Evolutionary conservation across 2,888 invertebrate species (phyloP), one percentile per base, ranked within the genome.

Genomic region (Steinernema carpocapsae): DNA sequence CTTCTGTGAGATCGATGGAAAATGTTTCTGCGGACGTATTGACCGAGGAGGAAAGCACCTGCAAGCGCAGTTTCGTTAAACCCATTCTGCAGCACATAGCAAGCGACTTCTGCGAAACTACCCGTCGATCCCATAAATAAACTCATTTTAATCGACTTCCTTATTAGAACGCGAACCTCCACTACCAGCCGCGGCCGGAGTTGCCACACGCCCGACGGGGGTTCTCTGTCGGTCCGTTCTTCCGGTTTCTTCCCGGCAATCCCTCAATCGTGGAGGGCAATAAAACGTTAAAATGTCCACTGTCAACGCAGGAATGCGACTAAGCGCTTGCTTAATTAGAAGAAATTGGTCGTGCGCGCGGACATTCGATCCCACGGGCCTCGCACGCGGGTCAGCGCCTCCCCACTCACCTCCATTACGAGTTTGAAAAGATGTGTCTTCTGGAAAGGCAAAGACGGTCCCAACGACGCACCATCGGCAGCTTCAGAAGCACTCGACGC

Each of bases 351-450:
- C 19, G 51, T 19, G 19, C 12, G 10, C 51, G 19, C 19, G 51
- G 51, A 19, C 12, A n/a, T 10, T 51, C 6, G 51, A 43, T 14
- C 43, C 43, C 43, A n/a, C n/a, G n/a, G n/a, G n/a, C n/a, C n/a
- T n/a, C n/a, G n/a, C n/a, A 19, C 51, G 14, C 12, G 51, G 14
- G 19, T 19, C 19, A 43, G 43, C 43, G 14, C 4, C 24, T 19
- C 4, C 12, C 6, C 6, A 17, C 56, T 56, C 26, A 81, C 80
- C 79, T 81, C 76, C 80, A 81, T 78, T 71, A 81, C 77, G 76
- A 81, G 78, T 72, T 77, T 75, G 77, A 78, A 81, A 64, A 81
- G 74, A 45, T 78, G 78, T 19, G 80, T 79, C 74, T 81, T 75
- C 43, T 76, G 75, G 76, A 81, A 81, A 52, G 76, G 77, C 75